Evolutionary conservation across 1,140 invertebrate species (phyloP), one percentile per base, ranked within the genome.

Genomic region (Atta cephalotes): DNA sequence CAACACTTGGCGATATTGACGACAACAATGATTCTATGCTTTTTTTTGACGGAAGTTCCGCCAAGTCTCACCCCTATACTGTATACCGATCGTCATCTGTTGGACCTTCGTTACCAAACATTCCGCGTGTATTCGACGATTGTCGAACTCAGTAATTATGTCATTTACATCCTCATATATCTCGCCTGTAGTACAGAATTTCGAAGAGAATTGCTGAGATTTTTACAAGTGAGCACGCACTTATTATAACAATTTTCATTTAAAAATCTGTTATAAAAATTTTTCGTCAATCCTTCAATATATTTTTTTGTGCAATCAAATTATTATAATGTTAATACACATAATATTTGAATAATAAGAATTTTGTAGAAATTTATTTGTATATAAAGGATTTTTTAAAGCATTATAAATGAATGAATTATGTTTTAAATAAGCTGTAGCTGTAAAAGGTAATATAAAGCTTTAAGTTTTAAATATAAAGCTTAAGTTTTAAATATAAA

Each of bases 81-180:
- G 7, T 78, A 89, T 14, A 18, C 56, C 16, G 66, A 82, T 87
- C 28, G 53, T 18, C 63, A 77, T 2, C n/a, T 21, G 6, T 4
- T 14, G 2, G 63, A 89, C 9, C 12, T 21, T 39, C 28, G 9
- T 65, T 89, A 87, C 2, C 63, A 80, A 18, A 76, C 68, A 5
- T 89, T 82, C 31, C 77, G 84, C 31, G 51, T 85, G n/a, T 89
- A 49, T 31, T 88, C 88, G n/a, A 62, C 70, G 3, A 74, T 89
- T n/a, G n/a, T 72, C 0, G 88, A 89, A 9, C 88, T 89, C 58
- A 86, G 84, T 18, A 89, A 89, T 49, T 89, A 81, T n/a, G 88
- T 63, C 28, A 14, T 81, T 28, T 66, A 86, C 31, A 63, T 89
- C 62, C 3, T 89, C 16, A 87, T 89, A 63, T 89, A 89, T 51